Percentiles rank a stretch among this genome's conserved stretches.
phyloP scores from a whole-genome alignment of 1,140 invertebrate species.

The Drosophila pallidifrons region DNA sequence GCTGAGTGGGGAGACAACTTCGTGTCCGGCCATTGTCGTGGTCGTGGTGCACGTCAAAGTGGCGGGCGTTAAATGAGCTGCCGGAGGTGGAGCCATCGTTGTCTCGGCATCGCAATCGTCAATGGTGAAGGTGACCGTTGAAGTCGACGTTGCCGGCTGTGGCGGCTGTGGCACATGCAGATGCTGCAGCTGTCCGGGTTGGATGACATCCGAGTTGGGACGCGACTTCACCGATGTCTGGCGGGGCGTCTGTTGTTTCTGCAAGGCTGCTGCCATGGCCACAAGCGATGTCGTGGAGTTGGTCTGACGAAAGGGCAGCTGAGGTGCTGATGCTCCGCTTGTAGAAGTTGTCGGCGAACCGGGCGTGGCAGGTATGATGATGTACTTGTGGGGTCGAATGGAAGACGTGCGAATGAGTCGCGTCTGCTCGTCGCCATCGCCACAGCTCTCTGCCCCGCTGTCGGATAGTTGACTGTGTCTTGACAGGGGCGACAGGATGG shows the following conservation, averaged over 20 bases:
- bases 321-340: slow-evolving; percentile 14
- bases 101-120: slow-evolving; percentile 61
- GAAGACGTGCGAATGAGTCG: slow-evolving; percentile 71
- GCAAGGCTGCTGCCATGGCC: slow-evolving; percentile 62
- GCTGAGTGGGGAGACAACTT: slow-evolving; percentile 64
- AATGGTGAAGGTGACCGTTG: slow-evolving; percentile 81
- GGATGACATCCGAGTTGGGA: slow-evolving; percentile 70
- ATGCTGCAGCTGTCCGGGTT: slow-evolving; percentile 50
- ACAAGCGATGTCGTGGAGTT: slow-evolving; percentile 68
- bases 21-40: slow-evolving; percentile 67
- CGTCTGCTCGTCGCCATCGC: slow-evolving; percentile 72
- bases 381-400: slow-evolving; percentile 74
- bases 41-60: slow-evolving; percentile 72
- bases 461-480: slow-evolving; percentile 75
- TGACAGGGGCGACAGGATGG: slow-evolving; percentile 38
- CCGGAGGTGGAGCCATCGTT: slow-evolving; percentile 2
- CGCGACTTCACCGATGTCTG: slow-evolving; percentile 56
- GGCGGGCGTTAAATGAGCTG: slow-evolving; percentile 28
- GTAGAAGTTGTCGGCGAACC: slow-evolving; percentile 31
- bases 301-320: slow-evolving; percentile 67
- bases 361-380: slow-evolving; percentile 76
- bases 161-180: slow-evolving; percentile 10
- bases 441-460: slow-evolving; percentile 77
- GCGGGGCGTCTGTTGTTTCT: slow-evolving; percentile 58
- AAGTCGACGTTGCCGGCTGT: slow-evolving; percentile 49